phyloP scores from a whole-genome alignment of 2,113 vertebrate genomes.

The Zosterops borbonicus region DNA sequence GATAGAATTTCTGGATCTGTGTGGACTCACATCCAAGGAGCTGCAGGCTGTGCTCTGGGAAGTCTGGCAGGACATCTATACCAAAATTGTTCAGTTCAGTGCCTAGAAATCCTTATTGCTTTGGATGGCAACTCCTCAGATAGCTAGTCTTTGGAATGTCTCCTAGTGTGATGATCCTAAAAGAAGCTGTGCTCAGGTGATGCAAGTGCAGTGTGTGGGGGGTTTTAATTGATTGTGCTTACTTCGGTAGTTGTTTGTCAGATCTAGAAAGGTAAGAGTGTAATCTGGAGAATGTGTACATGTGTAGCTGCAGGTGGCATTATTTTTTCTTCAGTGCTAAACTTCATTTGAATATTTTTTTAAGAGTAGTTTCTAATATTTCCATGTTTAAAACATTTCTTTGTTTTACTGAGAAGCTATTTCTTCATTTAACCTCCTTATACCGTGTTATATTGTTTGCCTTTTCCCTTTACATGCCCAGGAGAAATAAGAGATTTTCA shows the following conservation, averaged over 20 bases:
- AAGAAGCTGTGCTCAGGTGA: not conserved
- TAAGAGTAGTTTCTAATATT: not conserved
- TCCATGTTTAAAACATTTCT: not conserved
- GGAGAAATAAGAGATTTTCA: not conserved
- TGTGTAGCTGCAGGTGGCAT: not conserved
- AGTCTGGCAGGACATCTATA: not conserved
- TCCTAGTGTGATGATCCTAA: not conserved
- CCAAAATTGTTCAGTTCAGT: not conserved
- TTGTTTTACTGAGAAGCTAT: not conserved
- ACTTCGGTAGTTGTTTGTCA: not conserved
- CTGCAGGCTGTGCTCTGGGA: not conserved
- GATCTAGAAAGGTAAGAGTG: not conserved
- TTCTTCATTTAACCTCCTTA: not conserved
- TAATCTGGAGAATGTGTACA: not conserved
- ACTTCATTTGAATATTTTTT: not conserved
- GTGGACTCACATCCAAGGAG: not conserved
- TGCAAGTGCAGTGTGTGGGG: rapidly evolving
- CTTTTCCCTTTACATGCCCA: rapidly evolving
- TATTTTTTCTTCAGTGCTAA: not conserved
- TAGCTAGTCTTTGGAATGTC: not conserved
- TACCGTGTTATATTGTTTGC: not conserved
- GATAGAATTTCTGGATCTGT: not conserved
- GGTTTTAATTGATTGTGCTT: rapidly evolving
- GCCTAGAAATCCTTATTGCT: not conserved
- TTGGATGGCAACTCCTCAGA: not conserved